These are phyloP conservation scores for Cerastis leucographa DNA, from an alignment of 2,888 invertebrate genomes.

Conservation along the genomic window DNA sequence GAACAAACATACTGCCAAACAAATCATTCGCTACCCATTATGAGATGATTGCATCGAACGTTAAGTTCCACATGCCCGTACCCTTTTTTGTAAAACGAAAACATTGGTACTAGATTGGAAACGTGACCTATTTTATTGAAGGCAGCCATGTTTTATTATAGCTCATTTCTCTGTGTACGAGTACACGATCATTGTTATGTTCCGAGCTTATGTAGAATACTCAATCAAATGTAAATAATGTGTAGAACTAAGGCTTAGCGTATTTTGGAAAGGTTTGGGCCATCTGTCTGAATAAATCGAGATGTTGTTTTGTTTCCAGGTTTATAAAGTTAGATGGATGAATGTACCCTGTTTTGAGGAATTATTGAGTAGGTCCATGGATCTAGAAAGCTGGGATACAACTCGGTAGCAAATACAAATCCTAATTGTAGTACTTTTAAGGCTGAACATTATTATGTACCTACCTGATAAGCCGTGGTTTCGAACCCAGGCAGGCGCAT, in stretches of 20 bases:
- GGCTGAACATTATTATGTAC: neutral
- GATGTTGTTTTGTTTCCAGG: conserved; percentile 27
- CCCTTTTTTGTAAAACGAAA: conserved; percentile 63
- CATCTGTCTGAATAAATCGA: conserved; percentile 45
- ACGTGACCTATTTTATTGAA: conserved; percentile 67
- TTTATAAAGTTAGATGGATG: conserved; percentile 13
- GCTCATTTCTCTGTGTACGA: conserved; percentile 57
- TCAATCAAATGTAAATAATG: conserved; percentile 59
- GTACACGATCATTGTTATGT: conserved; percentile 59
- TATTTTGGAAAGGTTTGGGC: conserved; percentile 24
- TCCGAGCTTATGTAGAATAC: conserved; percentile 53
- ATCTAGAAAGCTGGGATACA: neutral
- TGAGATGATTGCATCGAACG: conserved; percentile 59
- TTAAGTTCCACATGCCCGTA: conserved; percentile 52
- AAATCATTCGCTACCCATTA: conserved; percentile 54
- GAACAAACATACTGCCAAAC: conserved; percentile 38
- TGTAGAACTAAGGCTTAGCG: conserved; percentile 15
- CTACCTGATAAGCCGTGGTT: too few relatives aligned
- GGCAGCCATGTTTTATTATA: conserved; percentile 59
- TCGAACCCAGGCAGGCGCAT: too few relatives aligned
- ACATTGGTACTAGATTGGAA: conserved; percentile 66
- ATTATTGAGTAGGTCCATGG: conserved; percentile 27
- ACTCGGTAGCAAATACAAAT: neutral
- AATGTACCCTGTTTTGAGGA: conserved; percentile 19
- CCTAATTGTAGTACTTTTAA: neutral